Evolutionary conservation across 1,140 invertebrate species (phyloP).

Genomic region (Hypothenemus hampei): DNA sequence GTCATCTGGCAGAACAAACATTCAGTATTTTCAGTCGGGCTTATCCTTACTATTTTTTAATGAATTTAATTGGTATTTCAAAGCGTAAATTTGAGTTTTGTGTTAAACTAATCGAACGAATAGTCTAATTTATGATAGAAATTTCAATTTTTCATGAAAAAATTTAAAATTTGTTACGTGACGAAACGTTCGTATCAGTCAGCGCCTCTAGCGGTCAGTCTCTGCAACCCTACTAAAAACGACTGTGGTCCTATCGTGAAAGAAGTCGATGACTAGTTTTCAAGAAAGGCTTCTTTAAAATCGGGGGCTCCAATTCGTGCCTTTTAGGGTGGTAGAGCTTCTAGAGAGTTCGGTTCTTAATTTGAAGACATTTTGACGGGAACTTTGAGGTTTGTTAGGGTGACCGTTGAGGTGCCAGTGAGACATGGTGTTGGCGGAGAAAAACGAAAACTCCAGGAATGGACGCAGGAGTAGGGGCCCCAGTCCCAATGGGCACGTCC

Average conservation of each 20-base stretch:
- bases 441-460: constrained; percentile 76
- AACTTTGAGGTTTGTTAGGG: constrained; percentile 13
- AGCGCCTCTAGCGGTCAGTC: background rate
- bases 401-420: constrained; percentile 19
- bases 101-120: no score
- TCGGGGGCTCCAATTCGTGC: background rate
- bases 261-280: background rate
- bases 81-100: no score
- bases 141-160: no score
- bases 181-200: no score
- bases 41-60: no score
- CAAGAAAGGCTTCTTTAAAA: background rate
- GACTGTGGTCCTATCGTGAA: background rate
- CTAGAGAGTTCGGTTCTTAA: background rate
- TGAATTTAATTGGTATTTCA: no score
- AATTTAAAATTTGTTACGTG: no score
- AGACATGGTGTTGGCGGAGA: constrained; percentile 80
- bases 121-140: no score
- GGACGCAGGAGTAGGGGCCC: constrained; percentile 80
- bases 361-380: background rate
- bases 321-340: background rate
- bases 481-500: constrained; percentile 79
- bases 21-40: no score
- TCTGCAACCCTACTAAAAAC: background rate
- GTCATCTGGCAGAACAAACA: no score